Evolutionary conservation across 2,797 vertebrate species (phyloP).

Genomic region (Danio aesculapii): DNA sequence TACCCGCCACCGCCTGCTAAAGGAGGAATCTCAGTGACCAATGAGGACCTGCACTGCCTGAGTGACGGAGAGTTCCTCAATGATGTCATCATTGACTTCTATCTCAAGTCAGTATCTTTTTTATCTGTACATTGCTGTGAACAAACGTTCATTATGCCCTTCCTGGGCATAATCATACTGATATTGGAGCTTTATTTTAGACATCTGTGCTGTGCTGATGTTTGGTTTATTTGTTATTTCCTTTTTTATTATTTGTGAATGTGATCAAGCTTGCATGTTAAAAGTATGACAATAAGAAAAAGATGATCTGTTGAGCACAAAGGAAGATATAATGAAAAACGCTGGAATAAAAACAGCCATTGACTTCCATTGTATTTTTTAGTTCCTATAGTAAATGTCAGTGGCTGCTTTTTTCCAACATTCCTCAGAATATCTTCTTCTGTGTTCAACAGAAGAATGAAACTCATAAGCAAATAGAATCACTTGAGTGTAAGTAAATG

Average conservation of each 20-base stretch:
- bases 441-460: too few relatives aligned
- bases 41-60: constrained; percentile 98
- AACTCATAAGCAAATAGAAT: too few relatives aligned
- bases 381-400: too few relatives aligned
- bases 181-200: background rate
- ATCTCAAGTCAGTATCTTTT: constrained; percentile 91
- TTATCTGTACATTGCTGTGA: background rate
- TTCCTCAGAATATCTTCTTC: too few relatives aligned
- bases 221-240: too few relatives aligned
- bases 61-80: constrained; percentile 98
- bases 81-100: constrained; percentile 99
- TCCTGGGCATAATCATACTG: background rate
- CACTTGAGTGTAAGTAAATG: too few relatives aligned
- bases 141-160: background rate
- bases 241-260: background rate
- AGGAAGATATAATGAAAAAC: too few relatives aligned
- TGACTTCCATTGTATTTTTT: too few relatives aligned
- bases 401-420: too few relatives aligned
- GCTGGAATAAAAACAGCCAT: too few relatives aligned
- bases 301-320: too few relatives aligned
- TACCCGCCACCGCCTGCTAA: constrained; percentile 97
- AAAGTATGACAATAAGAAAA: too few relatives aligned
- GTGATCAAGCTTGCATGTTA: background rate
- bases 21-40: constrained; percentile 96
- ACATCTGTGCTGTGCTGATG: background rate